Percentiles rank a stretch among this genome's conserved stretches.
Evolutionary conservation across 2,888 invertebrate species (phyloP).

Genomic region (Acleris holmiana): DNA sequence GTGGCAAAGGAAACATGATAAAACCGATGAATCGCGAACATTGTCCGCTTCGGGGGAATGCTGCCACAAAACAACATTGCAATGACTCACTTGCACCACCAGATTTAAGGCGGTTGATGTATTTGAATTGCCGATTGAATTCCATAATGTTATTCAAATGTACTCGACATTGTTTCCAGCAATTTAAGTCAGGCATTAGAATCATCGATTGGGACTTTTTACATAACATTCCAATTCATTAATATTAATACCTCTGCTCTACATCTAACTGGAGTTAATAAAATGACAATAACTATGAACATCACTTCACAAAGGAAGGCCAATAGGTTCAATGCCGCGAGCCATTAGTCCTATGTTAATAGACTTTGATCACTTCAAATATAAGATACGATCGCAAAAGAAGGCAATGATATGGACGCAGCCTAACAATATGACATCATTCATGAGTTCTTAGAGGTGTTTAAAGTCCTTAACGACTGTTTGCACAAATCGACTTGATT

Average conservation of each 20-base stretch:
- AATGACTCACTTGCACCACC: constrained; percentile 28
- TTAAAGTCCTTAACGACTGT: constrained; percentile 24
- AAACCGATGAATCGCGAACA: constrained; percentile 65
- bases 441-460: constrained; percentile 18
- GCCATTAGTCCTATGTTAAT: constrained; percentile 7
- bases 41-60: constrained; percentile 58
- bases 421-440: constrained; percentile 27
- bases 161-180: constrained; percentile 11
- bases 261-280: no score
- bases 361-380: background rate
- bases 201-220: no score
- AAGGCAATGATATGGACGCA: constrained; percentile 11
- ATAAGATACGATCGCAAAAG: background rate
- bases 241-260: no score
- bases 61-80: constrained; percentile 26
- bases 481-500: constrained; percentile 14
- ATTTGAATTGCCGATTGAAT: constrained; percentile 22
- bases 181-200: background rate
- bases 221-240: no score
- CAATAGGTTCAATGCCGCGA: constrained; percentile 8
- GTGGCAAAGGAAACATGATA: constrained; percentile 75
- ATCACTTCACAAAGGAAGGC: background rate
- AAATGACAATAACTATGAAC: no score
- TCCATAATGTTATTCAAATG: constrained; percentile 10
- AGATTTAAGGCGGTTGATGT: constrained; percentile 8